Evolutionary conservation across 2,797 vertebrate species (phyloP).

Genomic region (Sphaeramia orbicularis): DNA sequence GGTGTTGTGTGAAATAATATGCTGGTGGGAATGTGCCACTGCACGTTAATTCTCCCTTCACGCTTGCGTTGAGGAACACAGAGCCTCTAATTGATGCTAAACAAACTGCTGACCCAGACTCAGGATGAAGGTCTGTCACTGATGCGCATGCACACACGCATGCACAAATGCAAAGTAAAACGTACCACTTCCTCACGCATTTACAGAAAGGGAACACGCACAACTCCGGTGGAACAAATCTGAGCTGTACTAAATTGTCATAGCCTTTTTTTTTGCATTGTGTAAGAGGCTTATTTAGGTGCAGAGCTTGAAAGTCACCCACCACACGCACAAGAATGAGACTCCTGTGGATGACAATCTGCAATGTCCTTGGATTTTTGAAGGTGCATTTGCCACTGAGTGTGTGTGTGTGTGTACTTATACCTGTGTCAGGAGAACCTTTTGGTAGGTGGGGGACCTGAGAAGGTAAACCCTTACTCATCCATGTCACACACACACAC

Average conservation of each 20-base stretch:
- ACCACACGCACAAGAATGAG: slow-evolving; percentile 33
- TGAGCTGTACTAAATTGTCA: slow-evolving; percentile 28
- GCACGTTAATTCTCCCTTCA: slow-evolving; percentile 93
- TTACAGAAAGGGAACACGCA: slow-evolving; percentile 30
- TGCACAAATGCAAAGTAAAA: slow-evolving; percentile 57
- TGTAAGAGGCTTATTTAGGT: slow-evolving; percentile 39
- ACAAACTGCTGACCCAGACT: slow-evolving; percentile 88
- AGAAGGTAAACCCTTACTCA: slow-evolving; percentile 72
- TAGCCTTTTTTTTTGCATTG: slow-evolving; percentile 11
- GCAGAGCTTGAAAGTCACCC: slow-evolving; percentile 43
- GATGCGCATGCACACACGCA: slow-evolving; percentile 65
- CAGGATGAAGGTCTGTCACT: slow-evolving; percentile 83
- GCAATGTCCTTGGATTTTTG: slow-evolving; percentile 64
- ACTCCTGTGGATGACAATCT: slow-evolving; percentile 36
- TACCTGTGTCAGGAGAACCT: slow-evolving; percentile 31
- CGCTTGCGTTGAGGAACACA: slow-evolving; percentile 94
- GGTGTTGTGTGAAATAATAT: slow-evolving; percentile 78
- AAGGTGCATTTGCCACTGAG: slow-evolving; percentile 41
- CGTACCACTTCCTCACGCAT: slow-evolving; percentile 45
- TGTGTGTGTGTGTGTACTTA: slow-evolving; percentile 11
- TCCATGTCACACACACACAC: slow-evolving; percentile 63
- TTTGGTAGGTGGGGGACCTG: slow-evolving; percentile 40
- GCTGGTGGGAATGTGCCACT: slow-evolving; percentile 93
- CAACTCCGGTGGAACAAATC: slow-evolving; percentile 35
- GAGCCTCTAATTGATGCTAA: slow-evolving; percentile 92